Base-by-base conservation (phyloP, 1,140 invertebrate species). In the Aculops lycopersici region DNA sequence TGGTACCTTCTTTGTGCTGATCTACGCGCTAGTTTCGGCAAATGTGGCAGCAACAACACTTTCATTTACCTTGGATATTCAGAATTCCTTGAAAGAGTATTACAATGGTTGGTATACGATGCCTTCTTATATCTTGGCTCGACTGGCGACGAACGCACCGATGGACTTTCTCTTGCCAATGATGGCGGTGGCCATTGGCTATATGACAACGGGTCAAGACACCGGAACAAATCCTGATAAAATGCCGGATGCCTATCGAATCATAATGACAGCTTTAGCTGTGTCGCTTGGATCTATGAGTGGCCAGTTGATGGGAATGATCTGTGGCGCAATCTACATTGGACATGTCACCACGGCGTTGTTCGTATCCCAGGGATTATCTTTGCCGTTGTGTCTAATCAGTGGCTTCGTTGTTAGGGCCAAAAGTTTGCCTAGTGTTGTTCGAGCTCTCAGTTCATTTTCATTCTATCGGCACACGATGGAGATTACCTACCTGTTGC, bases 351-450 rank as follows among this genome's bases (percentile, higher is more conserved):
- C 35, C 3, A 42, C 38, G 31, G 79, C 80, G 0, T 78, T 86
- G 21, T 88, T 84, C 52, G 63, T 88, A 19, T 81, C 79, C 2
- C 81, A 80, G 20, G 76, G 86, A 8, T 17, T 73, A 72, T 35
- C 73, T 76, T 20, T 84, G 84, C 45, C 83, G 78, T 12, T 84
- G 17, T 67, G 86, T 17, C 61, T 90, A 15, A 88, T 64, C 47
- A 58, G 57, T 46, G 83, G 81, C 5, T 88, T 88, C 62, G 88
- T 90, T 59, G 75, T 86, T 17, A 81, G 77, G 51, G 74, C 86
- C 53, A 70, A 79, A 47, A 77, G 77, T n/a, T 79, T 90, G 50
- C 81, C 81, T 5, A 60, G 8, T 18, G 15, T 19, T 41, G 31
- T 37, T n/a, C n/a, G n/a, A n/a, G n/a, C n/a, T n/a, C n/a, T n/a